Evolutionary conservation across 2,113 vertebrate species (phyloP), one percentile per base, ranked within the genome.

Genomic region (Zosterops pallidus): DNA sequence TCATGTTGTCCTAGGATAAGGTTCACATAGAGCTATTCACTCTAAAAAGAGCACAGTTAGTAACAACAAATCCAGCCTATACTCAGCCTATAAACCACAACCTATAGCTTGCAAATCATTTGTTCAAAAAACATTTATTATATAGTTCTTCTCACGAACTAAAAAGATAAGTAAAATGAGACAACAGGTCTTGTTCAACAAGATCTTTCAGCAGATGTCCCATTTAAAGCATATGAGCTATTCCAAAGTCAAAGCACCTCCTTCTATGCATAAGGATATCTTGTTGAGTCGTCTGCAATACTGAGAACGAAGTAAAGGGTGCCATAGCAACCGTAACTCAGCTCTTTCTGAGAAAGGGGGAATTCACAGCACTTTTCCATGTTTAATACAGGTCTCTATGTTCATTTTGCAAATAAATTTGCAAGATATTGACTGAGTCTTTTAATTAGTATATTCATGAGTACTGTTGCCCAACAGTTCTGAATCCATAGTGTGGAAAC

Each of bases 241-340:
- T 68, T 92, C 39, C 60, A 81, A 88, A 94, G 65, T 55, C 71
- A 93, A 83, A 92, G 50, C 52, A 75, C 41, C 52, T 84, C 20
- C 19, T 78, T 47, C 5, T n/a, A 41, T 2, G 1, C 21, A 29
- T 46, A 86, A 92, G 42, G 25, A 63, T 83, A 55, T 86, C 83
- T 86, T 67, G 20, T 39, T 86, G 49, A 59, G 67, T 70, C 50
- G 74, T 69, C 69, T 71, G 33, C 72, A 68, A 37, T 41, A 56
- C 26, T 56, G 71, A 42, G 59, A 86, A 63, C 29, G n/a, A 83
- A 89, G 62, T 56, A 71, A 92, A 77, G 18, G 47, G 71, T 90
- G 47, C 75, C 90, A 96, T 97, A 91, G 95, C 92, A 96, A 96
- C 95, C 37, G 69, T 35, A 91, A 56, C 41, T 82, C 62, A 85